phyloP scores from a whole-genome alignment of 2,113 vertebrate genomes.

The Melanocharis versteri region DNA sequence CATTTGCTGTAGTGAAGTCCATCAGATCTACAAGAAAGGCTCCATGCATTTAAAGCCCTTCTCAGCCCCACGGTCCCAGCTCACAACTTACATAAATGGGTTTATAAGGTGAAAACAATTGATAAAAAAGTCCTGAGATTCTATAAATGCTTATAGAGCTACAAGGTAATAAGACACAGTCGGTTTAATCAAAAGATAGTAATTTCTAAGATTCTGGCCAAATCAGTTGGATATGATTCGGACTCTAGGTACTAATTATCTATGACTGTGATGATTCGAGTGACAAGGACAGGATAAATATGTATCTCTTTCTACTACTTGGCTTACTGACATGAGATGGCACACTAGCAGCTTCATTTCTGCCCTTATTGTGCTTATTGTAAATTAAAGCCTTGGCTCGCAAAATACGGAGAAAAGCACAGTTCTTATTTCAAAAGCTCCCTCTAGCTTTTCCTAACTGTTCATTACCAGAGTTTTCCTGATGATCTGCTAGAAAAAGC shows the following conservation, averaged over 20 bases:
- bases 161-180: not conserved
- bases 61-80: not conserved
- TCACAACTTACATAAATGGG: not conserved
- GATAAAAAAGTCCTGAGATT: not conserved
- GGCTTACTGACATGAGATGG: slow-evolving; percentile 13
- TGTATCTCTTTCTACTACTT: not conserved
- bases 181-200: not conserved
- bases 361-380: not conserved
- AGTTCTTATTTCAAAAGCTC: slow-evolving; percentile 63
- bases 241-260: not conserved
- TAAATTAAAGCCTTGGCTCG: slow-evolving; percentile 29
- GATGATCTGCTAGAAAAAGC: slow-evolving; percentile 51
- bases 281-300: slow-evolving; percentile 7
- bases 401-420: slow-evolving; percentile 2
- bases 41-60: not conserved
- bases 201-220: not conserved
- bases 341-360: not conserved
- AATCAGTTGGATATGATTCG: not conserved
- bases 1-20: not conserved
- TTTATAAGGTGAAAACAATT: not conserved
- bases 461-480: slow-evolving; percentile 27
- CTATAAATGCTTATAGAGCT: not conserved
- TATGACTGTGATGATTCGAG: not conserved
- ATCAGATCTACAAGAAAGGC: not conserved
- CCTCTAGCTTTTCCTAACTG: slow-evolving; percentile 54